phyloP scores from a whole-genome alignment of 2,888 invertebrate species.

The Arenicola marina region DNA sequence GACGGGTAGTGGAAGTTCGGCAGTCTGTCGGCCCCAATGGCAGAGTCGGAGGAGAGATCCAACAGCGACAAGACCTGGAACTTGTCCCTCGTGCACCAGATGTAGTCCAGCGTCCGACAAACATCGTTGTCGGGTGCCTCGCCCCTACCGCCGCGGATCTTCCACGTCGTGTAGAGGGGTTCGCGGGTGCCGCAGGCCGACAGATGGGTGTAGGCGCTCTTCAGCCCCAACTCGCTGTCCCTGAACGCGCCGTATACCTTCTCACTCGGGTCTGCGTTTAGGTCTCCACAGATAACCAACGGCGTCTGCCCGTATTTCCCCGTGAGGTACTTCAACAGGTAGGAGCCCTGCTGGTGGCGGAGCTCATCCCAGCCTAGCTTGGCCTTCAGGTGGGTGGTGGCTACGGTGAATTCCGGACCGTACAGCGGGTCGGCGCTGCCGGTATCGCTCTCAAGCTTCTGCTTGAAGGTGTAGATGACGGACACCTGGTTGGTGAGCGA shows the following conservation, averaged over 20 bases:
- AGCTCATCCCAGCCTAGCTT: conserved; percentile 65
- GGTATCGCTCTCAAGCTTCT: conserved; percentile 49
- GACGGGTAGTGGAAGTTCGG: conserved; percentile 75
- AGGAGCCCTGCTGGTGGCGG: conserved; percentile 45
- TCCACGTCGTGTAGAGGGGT: conserved; percentile 78
- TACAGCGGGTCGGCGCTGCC: too few relatives aligned
- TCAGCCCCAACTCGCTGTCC: conserved; percentile 39
- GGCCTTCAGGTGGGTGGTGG: conserved; percentile 77
- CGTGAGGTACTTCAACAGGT: conserved; percentile 37
- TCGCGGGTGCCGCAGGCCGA: conserved; percentile 63
- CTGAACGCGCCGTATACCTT: conserved; percentile 70
- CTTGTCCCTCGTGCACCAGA: conserved; percentile 59
- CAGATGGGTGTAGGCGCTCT: conserved; percentile 55
- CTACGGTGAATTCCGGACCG: conserved; percentile 69
- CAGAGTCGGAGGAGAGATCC: conserved; percentile 70
- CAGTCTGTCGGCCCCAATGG: conserved; percentile 71
- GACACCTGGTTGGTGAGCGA: conserved; percentile 64
- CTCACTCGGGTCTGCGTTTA: conserved; percentile 76
- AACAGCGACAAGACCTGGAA: conserved; percentile 67
- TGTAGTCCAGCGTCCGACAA: conserved; percentile 76
- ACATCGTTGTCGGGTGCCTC: conserved; percentile 68
- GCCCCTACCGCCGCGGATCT: conserved; percentile 66
- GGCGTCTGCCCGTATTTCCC: conserved; percentile 58
- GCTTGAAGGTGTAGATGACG: conserved; percentile 66
- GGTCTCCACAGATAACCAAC: conserved; percentile 74